phyloP scores from a whole-genome alignment of 2,797 vertebrate species.

The Botia kubotai region DNA sequence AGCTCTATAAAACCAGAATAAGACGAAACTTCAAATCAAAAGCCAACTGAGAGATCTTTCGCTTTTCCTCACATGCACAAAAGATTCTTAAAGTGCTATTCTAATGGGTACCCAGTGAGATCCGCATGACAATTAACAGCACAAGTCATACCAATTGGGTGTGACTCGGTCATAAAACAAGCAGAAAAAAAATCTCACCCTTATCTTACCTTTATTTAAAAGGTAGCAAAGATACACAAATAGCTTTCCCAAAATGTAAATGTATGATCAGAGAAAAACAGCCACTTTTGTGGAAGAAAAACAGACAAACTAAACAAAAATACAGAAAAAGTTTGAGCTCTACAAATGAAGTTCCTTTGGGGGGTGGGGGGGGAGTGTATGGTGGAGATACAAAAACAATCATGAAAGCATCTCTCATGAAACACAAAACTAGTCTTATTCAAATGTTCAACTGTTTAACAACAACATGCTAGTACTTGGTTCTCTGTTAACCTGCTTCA shows the following conservation, averaged over 20 bases:
- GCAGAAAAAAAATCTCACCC: too few species aligned
- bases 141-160: background rate
- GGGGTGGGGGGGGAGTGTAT: background rate
- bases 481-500: background rate
- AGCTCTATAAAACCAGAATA: background rate
- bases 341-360: background rate
- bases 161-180: conserved; percentile 25
- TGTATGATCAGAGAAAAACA: background rate
- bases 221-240: background rate
- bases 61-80: conserved; percentile 25
- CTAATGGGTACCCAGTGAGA: conserved; percentile 6
- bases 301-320: background rate
- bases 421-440: background rate
- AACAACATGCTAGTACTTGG: conserved; percentile 8
- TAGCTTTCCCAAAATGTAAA: background rate
- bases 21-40: conserved; percentile 16
- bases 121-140: conserved; percentile 5
- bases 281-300: background rate
- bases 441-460: background rate
- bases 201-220: conserved; percentile 37
- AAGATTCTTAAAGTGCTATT: conserved; percentile 30
- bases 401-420: background rate
- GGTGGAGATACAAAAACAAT: background rate
- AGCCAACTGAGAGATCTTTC: background rate
- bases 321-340: background rate